phyloP scores from a whole-genome alignment of 1,140 invertebrate genomes.

The Aphaenogaster rudis region DNA sequence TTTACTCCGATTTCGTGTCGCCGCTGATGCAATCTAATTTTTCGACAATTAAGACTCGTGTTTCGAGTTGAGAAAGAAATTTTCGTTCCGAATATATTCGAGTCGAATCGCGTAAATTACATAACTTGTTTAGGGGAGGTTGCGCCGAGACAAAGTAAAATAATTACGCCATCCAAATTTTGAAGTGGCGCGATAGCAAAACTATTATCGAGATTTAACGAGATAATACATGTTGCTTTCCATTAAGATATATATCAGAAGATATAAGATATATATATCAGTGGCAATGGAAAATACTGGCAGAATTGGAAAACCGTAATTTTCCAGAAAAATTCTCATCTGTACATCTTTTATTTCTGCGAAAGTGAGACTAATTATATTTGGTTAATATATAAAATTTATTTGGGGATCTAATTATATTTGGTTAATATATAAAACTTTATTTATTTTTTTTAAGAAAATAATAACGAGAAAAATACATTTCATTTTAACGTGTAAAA shows the following conservation, averaged over 20 bases:
- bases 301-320: not conserved
- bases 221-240: not conserved
- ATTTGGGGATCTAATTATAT: not conserved
- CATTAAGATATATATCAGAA: not conserved
- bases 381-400: not conserved
- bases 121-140: not conserved
- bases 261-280: constrained; percentile 6
- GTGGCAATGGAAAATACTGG: not conserved
- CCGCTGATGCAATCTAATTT: constrained; percentile 6
- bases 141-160: not conserved
- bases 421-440: not conserved
- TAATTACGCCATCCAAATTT: not conserved
- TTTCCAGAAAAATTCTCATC: not conserved
- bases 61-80: not conserved
- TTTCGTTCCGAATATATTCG: not conserved
- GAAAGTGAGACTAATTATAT: not conserved
- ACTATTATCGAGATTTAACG: not conserved
- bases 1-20: not conserved
- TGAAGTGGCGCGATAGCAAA: not conserved
- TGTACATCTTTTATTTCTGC: not conserved
- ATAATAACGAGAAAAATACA: not conserved
- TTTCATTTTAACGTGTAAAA: too few relatives aligned
- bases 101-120: not conserved
- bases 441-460: not conserved
- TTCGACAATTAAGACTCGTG: not conserved